phyloP scores from a whole-genome alignment of 2,797 vertebrate genomes.

The Australoheros facetus region DNA sequence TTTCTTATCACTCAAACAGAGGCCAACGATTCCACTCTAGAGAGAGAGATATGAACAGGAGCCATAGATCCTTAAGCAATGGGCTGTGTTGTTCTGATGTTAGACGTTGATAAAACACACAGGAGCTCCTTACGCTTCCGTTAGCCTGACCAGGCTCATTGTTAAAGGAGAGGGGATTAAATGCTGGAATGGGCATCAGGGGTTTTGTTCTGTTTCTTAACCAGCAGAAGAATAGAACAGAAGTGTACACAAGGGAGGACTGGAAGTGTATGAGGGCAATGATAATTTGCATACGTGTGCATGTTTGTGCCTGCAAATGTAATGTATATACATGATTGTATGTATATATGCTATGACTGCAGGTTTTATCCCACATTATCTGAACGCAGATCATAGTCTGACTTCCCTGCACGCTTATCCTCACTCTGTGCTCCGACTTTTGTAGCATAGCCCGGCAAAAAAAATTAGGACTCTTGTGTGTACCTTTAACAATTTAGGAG shows the following conservation, averaged over 20 bases:
- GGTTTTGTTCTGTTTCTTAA: slow-evolving; percentile 58
- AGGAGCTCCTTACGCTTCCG: slow-evolving; percentile 25
- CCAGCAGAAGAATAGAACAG: slow-evolving; percentile 39
- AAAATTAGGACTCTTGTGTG: slow-evolving; percentile 41
- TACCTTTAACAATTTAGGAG: slow-evolving; percentile 47
- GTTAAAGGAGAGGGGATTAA: slow-evolving; percentile 66
- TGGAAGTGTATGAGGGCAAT: slow-evolving; percentile 16
- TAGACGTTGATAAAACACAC: slow-evolving; percentile 61
- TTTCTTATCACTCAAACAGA: slow-evolving; percentile 59
- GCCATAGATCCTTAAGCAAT: slow-evolving; percentile 34
- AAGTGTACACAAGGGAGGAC: slow-evolving; percentile 7
- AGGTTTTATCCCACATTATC: slow-evolving; percentile 47
- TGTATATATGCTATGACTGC: not conserved
- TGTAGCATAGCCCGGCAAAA: slow-evolving; percentile 40
- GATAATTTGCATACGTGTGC: slow-evolving; percentile 9
- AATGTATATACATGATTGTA: not conserved
- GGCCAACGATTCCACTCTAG: slow-evolving; percentile 48
- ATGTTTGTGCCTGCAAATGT: not conserved
- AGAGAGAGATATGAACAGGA: slow-evolving; percentile 41
- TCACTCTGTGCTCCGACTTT: slow-evolving; percentile 48
- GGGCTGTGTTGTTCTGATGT: slow-evolving; percentile 49
- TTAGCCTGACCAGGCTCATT: slow-evolving; percentile 57
- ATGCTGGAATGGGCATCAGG: slow-evolving; percentile 40
- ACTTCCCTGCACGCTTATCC: slow-evolving; percentile 16
- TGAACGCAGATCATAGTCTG: slow-evolving; percentile 34